A percentile compares a stretch with the other conserved stretches of the same genome.
phyloP scores from a whole-genome alignment of 2,797 vertebrate genomes.

The Sardinella longiceps region DNA sequence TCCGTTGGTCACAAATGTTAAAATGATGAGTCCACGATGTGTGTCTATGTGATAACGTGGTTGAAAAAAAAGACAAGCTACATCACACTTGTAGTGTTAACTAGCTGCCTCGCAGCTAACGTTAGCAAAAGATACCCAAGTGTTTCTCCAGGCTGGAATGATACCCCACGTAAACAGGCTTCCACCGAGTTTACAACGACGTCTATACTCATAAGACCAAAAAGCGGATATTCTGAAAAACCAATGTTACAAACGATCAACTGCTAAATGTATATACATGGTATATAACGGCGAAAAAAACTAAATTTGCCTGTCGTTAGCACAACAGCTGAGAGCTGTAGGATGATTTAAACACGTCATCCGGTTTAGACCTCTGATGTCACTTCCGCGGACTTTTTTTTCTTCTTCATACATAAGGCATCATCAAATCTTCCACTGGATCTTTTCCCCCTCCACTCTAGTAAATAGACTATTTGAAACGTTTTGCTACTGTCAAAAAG shows the following conservation, averaged over 20 bases:
- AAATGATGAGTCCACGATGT: background rate
- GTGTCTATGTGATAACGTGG: background rate
- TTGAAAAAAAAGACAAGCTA: background rate
- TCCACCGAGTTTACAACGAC: background rate
- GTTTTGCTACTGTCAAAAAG: background rate
- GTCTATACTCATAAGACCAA: background rate
- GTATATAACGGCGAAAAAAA: conserved; percentile 14
- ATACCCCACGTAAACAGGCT: background rate
- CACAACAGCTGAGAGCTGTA: conserved; percentile 8
- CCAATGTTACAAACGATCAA: background rate
- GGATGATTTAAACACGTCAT: conserved; percentile 24
- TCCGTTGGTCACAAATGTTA: background rate
- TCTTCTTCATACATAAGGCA: background rate
- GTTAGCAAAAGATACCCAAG: background rate
- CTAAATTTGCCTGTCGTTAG: background rate
- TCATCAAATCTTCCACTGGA: too few relatives aligned
- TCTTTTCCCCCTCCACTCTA: background rate
- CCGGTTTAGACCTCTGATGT: background rate
- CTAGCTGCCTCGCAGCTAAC: background rate
- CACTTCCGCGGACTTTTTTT: background rate
- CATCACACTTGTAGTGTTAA: background rate
- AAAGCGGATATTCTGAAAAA: background rate
- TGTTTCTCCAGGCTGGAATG: background rate
- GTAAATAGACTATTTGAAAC: background rate
- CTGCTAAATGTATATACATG: conserved; percentile 6